Conservation (phyloP, 2,888 invertebrate genomes). For the Hirtodrosophila confusa region DNA sequence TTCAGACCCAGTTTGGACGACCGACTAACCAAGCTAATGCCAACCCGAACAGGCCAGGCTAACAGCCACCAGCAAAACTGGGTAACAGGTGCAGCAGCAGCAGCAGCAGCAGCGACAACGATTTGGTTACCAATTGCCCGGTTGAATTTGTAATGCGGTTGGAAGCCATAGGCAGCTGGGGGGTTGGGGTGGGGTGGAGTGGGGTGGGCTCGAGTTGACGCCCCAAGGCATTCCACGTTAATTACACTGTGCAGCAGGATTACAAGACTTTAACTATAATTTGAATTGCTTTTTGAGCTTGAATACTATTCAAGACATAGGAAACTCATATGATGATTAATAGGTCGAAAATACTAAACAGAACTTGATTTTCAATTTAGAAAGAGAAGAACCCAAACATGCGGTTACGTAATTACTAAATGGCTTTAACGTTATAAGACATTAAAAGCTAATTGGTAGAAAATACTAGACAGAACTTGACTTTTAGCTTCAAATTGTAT, state of each 20-base stretch:
- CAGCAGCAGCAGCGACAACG: slow-evolving; percentile 32
- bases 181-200: slow-evolving; percentile 27
- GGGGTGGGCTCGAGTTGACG: slow-evolving; percentile 1
- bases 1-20: slow-evolving; percentile 69
- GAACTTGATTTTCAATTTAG: too few relatives aligned
- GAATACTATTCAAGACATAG: not conserved
- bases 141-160: slow-evolving; percentile 34
- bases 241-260: slow-evolving; percentile 48
- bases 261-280: not conserved
- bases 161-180: slow-evolving; percentile 65
- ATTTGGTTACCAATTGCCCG: slow-evolving; percentile 57
- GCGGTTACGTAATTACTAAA: too few relatives aligned
- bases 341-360: too few relatives aligned
- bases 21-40: slow-evolving; percentile 68
- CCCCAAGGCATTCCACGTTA: slow-evolving; percentile 33
- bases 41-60: slow-evolving; percentile 38
- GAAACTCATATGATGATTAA: not conserved
- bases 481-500: too few relatives aligned
- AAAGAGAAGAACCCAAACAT: too few relatives aligned
- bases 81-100: slow-evolving; percentile 70
- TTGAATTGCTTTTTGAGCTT: not conserved
- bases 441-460: too few relatives aligned
- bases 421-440: too few relatives aligned
- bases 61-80: slow-evolving; percentile 48
- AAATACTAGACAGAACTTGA: too few relatives aligned